These are phyloP conservation scores for Drosophila basisetae DNA, from an alignment of 2,888 invertebrate species.

Conservation along the genomic window DNA sequence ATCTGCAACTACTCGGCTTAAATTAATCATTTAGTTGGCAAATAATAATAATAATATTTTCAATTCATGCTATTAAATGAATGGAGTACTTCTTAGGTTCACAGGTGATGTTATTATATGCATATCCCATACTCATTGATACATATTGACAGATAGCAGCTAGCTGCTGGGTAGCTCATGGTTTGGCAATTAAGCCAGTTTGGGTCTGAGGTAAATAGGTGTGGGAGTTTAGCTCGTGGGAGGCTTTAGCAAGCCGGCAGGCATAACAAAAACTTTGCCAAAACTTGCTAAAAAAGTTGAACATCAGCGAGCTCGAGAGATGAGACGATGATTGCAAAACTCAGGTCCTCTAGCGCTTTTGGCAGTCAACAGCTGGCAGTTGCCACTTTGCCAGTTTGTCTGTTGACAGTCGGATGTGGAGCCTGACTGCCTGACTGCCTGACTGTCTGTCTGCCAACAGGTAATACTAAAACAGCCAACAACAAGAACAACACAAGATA, in stretches of 20 bases:
- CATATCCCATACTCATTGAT: background rate
- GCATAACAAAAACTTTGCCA: conserved; percentile 71
- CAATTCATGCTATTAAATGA: background rate
- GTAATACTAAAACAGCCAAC: conserved; percentile 47
- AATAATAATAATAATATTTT: background rate
- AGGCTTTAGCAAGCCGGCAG: conserved; percentile 42
- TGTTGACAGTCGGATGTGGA: conserved; percentile 44
- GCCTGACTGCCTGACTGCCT: background rate
- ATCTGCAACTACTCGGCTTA: background rate
- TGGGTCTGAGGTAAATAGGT: background rate
- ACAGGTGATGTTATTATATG: too few relatives aligned
- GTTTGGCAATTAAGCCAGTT: background rate
- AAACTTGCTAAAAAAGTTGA: conserved; percentile 64
- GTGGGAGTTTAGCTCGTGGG: background rate
- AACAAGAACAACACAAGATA: conserved; percentile 31
- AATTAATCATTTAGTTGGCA: background rate
- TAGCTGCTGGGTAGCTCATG: background rate
- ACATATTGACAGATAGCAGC: background rate
- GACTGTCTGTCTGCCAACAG: conserved; percentile 44
- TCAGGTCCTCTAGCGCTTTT: conserved; percentile 34
- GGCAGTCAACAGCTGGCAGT: conserved; percentile 40
- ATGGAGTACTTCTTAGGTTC: background rate
- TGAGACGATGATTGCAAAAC: conserved; percentile 67
- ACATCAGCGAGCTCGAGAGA: conserved; percentile 26
- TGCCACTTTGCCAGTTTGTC: conserved; percentile 42